Percentiles rank a stretch among this genome's conserved stretches.
Evolutionary conservation across 2,888 invertebrate genomes (phyloP).

Genomic region (Bibio marci): DNA sequence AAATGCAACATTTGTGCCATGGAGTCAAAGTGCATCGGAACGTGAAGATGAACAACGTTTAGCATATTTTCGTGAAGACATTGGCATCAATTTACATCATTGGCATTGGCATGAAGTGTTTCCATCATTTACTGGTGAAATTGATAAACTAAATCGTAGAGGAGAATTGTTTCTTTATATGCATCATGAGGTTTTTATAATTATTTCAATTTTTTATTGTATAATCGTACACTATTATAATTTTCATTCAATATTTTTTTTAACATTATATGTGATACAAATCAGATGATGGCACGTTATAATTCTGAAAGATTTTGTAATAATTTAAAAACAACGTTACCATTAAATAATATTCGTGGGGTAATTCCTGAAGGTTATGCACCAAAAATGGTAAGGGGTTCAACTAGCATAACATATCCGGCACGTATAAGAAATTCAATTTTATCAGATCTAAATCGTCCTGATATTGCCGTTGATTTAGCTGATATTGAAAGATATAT

Average conservation of each 20-base stretch:
- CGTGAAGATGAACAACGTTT: slow-evolving; percentile 53
- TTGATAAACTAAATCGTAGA: slow-evolving; percentile 58
- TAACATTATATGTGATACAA: not conserved
- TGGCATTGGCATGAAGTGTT: slow-evolving; percentile 37
- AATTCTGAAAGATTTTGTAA: slow-evolving; percentile 21
- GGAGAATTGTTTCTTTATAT: slow-evolving; percentile 69
- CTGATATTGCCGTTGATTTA: slow-evolving; percentile 31
- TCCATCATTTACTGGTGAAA: slow-evolving; percentile 19
- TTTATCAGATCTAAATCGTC: slow-evolving; percentile 48
- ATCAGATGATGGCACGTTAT: slow-evolving; percentile 14
- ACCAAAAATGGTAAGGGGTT: slow-evolving; percentile 55
- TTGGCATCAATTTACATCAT: slow-evolving; percentile 65
- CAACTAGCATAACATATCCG: slow-evolving; percentile 54
- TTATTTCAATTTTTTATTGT: not conserved
- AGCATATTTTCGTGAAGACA: slow-evolving; percentile 63
- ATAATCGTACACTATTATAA: not conserved
- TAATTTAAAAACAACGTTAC: slow-evolving; percentile 14
- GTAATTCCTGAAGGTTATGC: slow-evolving; percentile 64
- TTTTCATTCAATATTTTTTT: too few species aligned
- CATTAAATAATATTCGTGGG: slow-evolving; percentile 38
- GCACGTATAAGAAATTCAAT: slow-evolving; percentile 42
- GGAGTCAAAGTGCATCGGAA: slow-evolving; percentile 49
- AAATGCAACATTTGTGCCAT: slow-evolving; percentile 44
- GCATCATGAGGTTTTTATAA: slow-evolving; percentile 34
- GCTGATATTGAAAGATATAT: slow-evolving; percentile 58